phyloP scores from a whole-genome alignment of 2,888 invertebrate genomes.

The Phengaris alcon region DNA sequence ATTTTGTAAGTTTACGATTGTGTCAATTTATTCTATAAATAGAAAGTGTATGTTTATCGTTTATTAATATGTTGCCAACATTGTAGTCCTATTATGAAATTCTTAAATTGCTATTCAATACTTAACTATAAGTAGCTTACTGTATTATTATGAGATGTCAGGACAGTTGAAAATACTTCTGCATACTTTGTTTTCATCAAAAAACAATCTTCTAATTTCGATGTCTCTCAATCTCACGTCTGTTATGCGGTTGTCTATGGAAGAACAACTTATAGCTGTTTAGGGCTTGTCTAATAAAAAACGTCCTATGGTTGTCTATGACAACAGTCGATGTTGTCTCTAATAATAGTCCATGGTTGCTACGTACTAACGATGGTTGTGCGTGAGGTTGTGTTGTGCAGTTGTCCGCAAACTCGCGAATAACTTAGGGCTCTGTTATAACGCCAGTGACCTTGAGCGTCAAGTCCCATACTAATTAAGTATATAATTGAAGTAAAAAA shows the following conservation, averaged over 20 bases:
- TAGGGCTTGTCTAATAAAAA: too few relatives aligned
- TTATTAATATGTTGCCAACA: not conserved
- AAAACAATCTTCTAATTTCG: too few relatives aligned
- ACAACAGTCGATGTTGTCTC: not conserved
- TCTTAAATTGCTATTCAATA: too few relatives aligned
- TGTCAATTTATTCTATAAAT: not conserved
- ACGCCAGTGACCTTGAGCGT: too few relatives aligned
- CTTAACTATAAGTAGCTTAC: not conserved
- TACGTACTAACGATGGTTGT: not conserved
- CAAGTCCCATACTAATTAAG: too few relatives aligned
- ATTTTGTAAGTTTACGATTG: not conserved
- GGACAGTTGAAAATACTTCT: too few relatives aligned
- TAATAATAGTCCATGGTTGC: not conserved
- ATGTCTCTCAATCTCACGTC: not conserved
- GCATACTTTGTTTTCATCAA: too few relatives aligned
- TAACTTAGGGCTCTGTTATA: not conserved
- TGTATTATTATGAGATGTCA: not conserved
- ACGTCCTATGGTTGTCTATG: not conserved
- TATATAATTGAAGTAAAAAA: too few relatives aligned
- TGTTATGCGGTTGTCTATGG: too few relatives aligned
- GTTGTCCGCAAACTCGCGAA: not conserved
- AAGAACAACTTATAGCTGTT: not conserved
- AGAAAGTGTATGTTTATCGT: not conserved
- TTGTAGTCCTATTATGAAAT: not conserved
- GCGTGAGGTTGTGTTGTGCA: not conserved